Conservation (phyloP, 2,888 invertebrate genomes). For the Sepiola atlantica region DNA sequence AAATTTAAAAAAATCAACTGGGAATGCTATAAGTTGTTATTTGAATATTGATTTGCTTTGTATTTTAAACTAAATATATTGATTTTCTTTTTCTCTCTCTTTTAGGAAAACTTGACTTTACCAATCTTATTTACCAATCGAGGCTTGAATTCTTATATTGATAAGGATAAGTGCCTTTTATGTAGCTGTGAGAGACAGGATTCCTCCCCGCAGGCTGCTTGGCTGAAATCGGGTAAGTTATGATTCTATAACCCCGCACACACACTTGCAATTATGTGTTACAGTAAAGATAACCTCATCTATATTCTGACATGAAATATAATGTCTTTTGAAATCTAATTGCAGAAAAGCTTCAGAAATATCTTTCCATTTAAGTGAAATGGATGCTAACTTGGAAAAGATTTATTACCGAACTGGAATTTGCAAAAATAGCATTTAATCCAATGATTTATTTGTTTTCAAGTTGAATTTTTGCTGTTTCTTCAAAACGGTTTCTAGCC, state of each 20-base stretch:
- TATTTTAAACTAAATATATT: not conserved
- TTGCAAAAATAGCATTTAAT: not conserved
- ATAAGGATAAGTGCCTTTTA: conserved; percentile 66
- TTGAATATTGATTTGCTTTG: too few species aligned
- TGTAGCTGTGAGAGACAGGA: conserved; percentile 69
- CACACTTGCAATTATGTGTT: not conserved
- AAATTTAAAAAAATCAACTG: too few species aligned
- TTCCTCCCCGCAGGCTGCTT: conserved; percentile 57
- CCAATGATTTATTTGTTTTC: not conserved
- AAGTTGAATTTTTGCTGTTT: not conserved
- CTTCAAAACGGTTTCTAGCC: not conserved
- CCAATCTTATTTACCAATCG: conserved; percentile 48
- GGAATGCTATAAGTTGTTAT: too few species aligned
- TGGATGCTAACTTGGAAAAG: not conserved
- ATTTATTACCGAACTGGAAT: not conserved
- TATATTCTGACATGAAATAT: not conserved
- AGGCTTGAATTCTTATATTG: conserved; percentile 71
- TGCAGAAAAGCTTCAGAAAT: too few species aligned
- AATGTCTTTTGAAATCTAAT: not conserved
- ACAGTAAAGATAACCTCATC: not conserved
- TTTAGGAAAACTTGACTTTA: conserved; percentile 40
- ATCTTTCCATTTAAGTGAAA: not conserved
- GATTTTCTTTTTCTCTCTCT: not conserved
- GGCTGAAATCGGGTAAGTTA: conserved; percentile 55
- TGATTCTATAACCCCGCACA: not conserved